phyloP scores from a whole-genome alignment of 2,888 invertebrate genomes.

The Rhopalosiphum nymphaeae region DNA sequence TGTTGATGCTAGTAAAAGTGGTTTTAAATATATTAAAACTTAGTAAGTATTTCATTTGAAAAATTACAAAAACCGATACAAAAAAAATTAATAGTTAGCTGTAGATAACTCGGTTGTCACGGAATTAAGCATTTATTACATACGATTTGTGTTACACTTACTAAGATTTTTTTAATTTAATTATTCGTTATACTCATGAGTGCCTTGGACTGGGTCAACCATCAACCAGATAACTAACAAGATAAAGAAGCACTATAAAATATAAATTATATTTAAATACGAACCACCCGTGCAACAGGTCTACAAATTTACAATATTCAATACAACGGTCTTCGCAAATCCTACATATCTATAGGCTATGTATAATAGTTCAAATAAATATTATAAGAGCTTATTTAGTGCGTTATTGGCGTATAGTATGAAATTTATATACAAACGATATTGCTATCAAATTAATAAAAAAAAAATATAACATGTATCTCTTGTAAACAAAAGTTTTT shows the following conservation, averaged over 20 bases:
- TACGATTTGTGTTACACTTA: background rate
- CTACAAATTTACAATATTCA: constrained; percentile 28
- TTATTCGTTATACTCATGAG: constrained; percentile 10
- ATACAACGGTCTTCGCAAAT: constrained; percentile 49
- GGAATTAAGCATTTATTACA: background rate
- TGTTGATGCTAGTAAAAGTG: background rate
- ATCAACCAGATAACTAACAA: constrained; percentile 49
- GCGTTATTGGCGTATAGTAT: background rate
- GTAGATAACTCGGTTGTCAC: background rate
- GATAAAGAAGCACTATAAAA: constrained; percentile 56
- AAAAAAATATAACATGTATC: background rate
- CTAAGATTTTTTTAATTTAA: constrained; percentile 18
- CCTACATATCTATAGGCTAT: constrained; percentile 2
- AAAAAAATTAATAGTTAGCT: background rate
- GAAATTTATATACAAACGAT: background rate
- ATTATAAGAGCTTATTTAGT: constrained; percentile 23
- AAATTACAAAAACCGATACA: background rate
- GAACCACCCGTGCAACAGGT: constrained; percentile 31
- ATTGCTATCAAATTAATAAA: background rate
- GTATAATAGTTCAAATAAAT: background rate
- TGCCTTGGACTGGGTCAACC: constrained; percentile 35
- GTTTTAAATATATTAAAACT: background rate
- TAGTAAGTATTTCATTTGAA: background rate
- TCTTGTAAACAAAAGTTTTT: background rate
- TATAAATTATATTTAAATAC: constrained; percentile 47